Base-by-base conservation (phyloP, 2,888 invertebrate species). In the Chorisops tibialis region DNA sequence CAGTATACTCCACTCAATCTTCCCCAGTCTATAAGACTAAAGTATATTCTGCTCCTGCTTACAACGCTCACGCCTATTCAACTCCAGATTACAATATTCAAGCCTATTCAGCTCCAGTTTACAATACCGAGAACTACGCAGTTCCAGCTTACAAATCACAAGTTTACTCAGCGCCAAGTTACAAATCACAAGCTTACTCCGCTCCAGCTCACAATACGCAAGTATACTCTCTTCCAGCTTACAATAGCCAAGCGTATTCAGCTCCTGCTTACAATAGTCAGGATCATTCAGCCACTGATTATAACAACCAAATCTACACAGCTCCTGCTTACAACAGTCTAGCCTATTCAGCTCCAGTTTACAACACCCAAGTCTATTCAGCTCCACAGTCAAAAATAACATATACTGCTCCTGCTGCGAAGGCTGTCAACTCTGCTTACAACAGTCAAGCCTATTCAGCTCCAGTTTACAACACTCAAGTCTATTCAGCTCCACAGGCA, bases 141-240 rank as follows among this genome's bases (percentile, higher is more conserved):
- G 51, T 51, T 38, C 56, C 58, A 21, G 38, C 22, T 4, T 58
- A 50, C 38, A 56, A 58, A 7, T 30, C 49, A 9, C 9, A 22
- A 22, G 37, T 24, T 9, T 54, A 54, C 16, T 56, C 59, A 3
- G 45, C n/a, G 3, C 58, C 45, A 35, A 7, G 45, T 18, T 47
- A 58, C 19, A 45, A 43, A 30, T 16, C 24, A 14, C 47, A 47
- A 1, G 39, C 21, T 2, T 18, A 45, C 45, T 45, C 45, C 5
- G 39, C n/a, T 16, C 39, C 16, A 47, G 11, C 30, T 30, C 12
- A 21, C 22, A 47, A 21, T 21, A 22, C n/a, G n/a, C 21, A 47
- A n/a, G n/a, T 12, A 4, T 22, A 4, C 9, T 39, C 54, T 6
- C 41, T 16, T 22, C 41, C 22, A 12, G 35, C 14, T 16, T n/a